phyloP scores from a whole-genome alignment of 2,113 vertebrate genomes.

The Cavia aperea region DNA sequence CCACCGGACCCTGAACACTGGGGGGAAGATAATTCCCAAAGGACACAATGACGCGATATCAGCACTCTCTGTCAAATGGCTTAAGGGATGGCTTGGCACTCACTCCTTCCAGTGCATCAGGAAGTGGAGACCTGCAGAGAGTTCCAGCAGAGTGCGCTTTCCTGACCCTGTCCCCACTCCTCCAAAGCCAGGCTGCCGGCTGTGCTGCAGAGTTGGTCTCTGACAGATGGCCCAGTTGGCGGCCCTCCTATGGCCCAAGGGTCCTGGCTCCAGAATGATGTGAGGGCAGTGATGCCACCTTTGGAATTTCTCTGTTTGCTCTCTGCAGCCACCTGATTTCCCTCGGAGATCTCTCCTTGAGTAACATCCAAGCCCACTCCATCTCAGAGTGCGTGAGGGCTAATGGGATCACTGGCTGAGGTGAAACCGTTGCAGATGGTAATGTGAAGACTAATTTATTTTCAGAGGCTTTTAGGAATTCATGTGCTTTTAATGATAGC shows the following conservation, averaged over 20 bases:
- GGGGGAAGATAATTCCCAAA: neutral
- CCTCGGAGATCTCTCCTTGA: slow-evolving; percentile 61
- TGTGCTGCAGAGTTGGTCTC: neutral
- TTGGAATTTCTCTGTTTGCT: slow-evolving; percentile 59
- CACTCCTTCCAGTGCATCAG: neutral
- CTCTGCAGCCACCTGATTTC: slow-evolving; percentile 54
- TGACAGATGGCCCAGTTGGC: neutral
- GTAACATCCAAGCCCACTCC: slow-evolving; percentile 43
- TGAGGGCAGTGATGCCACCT: slow-evolving; percentile 47
- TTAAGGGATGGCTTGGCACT: neutral
- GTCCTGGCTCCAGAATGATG: slow-evolving; percentile 36
- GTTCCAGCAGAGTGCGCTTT: neutral
- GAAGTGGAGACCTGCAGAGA: neutral
- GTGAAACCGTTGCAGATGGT: slow-evolving; percentile 66
- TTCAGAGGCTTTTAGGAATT: slow-evolving; percentile 74
- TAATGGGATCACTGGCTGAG: slow-evolving; percentile 68
- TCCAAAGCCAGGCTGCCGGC: neutral
- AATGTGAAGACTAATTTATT: slow-evolving; percentile 70
- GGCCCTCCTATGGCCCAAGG: neutral
- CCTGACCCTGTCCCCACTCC: neutral
- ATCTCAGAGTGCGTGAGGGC: slow-evolving; percentile 51
- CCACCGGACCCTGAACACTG: neutral
- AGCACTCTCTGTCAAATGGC: neutral
- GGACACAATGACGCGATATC: too few species aligned
- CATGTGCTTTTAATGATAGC: slow-evolving; percentile 76